A percentile compares a stretch with the other conserved stretches of the same genome.
Evolutionary conservation across 2,797 vertebrate species (phyloP).

Genomic region (Cossypha polioptera): DNA sequence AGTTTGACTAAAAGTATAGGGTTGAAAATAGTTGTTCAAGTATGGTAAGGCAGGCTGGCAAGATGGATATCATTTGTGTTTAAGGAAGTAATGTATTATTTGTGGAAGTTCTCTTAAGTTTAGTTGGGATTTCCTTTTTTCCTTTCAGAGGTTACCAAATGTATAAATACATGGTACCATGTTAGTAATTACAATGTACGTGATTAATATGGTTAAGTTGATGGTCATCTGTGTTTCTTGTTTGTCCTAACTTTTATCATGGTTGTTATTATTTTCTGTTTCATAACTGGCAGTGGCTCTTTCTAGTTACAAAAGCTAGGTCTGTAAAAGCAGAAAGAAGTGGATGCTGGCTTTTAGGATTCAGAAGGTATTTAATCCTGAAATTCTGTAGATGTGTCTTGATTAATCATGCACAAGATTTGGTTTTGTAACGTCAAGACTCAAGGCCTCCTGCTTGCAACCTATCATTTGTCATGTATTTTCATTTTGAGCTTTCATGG

Average conservation of each 20-base stretch:
- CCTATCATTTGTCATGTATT: background rate
- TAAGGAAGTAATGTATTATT: background rate
- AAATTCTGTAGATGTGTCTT: conserved; percentile 53
- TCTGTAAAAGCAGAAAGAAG: background rate
- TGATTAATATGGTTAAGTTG: background rate
- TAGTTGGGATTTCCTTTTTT: background rate
- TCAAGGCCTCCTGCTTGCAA: background rate
- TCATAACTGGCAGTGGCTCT: background rate
- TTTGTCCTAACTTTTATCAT: background rate
- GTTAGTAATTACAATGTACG: background rate
- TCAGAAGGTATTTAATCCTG: conserved; percentile 22
- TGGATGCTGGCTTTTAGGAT: conserved; percentile 16
- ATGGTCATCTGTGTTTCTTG: background rate
- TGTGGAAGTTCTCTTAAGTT: background rate
- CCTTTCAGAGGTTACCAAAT: background rate
- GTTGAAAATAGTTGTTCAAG: background rate
- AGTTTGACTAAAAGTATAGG: background rate
- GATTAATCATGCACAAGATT: conserved; percentile 57
- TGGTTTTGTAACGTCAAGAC: conserved; percentile 2
- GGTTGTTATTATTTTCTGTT: background rate
- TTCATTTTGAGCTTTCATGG: background rate
- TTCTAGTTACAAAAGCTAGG: conserved; percentile 6
- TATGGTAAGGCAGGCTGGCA: background rate
- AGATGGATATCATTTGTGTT: background rate
- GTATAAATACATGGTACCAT: background rate